Conservation (phyloP, 2,797 vertebrate species). For the Gambelia wislizenii region DNA sequence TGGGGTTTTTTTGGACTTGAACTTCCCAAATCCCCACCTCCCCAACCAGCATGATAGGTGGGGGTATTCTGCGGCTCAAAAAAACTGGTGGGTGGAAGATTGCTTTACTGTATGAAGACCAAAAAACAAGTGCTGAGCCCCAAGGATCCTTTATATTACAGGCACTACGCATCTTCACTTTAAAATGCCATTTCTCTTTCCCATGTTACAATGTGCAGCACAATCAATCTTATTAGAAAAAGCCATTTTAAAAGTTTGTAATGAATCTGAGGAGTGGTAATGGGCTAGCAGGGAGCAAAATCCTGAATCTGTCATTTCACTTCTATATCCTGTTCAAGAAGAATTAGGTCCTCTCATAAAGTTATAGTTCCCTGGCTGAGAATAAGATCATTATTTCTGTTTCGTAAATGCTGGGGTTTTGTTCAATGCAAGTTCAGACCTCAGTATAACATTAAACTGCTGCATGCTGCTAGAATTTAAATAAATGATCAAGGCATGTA, state of each 20-base stretch:
- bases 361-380: neutral
- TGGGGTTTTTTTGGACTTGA: too few species aligned
- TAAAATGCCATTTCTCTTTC: constrained; percentile 11
- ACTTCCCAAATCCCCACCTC: too few species aligned
- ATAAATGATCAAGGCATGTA: neutral
- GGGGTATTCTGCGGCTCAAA: too few species aligned
- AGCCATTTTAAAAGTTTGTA: constrained; percentile 7
- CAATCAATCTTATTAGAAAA: constrained; percentile 29
- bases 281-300: neutral
- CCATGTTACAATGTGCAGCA: neutral
- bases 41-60: too few species aligned
- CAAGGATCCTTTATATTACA: constrained; percentile 18
- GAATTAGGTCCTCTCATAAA: neutral
- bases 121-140: neutral
- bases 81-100: neutral
- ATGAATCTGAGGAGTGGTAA: constrained; percentile 3
- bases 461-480: neutral
- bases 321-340: neutral
- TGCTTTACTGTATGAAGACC: neutral
- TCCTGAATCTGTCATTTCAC: constrained; percentile 25
- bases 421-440: neutral
- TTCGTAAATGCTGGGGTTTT: constrained; percentile 7
- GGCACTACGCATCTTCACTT: neutral
- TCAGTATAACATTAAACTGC: constrained; percentile 11
- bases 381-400: neutral